Percentiles rank a stretch among this genome's conserved stretches.
Evolutionary conservation across 2,888 invertebrate genomes (phyloP).

Genomic region (Heliconius charithonia): DNA sequence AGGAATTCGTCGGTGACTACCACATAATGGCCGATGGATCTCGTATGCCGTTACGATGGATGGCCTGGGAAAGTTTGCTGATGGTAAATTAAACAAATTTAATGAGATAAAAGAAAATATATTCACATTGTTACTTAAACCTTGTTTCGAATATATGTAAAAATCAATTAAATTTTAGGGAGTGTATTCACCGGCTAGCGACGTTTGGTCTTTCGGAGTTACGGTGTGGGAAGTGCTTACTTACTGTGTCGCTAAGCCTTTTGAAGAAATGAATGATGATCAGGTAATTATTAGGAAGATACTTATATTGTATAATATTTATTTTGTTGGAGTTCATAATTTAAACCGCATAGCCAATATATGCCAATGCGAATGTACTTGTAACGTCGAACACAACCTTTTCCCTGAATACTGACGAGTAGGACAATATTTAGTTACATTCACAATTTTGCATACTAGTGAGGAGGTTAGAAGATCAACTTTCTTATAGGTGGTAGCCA

Average conservation of each 20-base stretch:
- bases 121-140: neutral
- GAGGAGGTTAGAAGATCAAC: neutral
- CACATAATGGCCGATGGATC: slow-evolving; percentile 92
- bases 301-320: neutral
- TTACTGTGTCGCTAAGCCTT: slow-evolving; percentile 91
- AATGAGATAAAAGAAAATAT: neutral
- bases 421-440: neutral
- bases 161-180: slow-evolving; percentile 84
- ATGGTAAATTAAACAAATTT: slow-evolving; percentile 80
- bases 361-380: slow-evolving; percentile 5
- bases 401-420: neutral
- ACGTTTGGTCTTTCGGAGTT: slow-evolving; percentile 96
- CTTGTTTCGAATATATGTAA: slow-evolving; percentile 26
- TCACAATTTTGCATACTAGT: neutral
- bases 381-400: neutral
- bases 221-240: slow-evolving; percentile 95
- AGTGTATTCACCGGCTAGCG: slow-evolving; percentile 93
- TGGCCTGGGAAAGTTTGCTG: slow-evolving; percentile 95
- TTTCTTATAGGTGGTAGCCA: slow-evolving; percentile 83
- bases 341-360: neutral
- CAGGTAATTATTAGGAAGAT: slow-evolving; percentile 81
- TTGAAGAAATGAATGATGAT: slow-evolving; percentile 91
- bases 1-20: slow-evolving; percentile 91
- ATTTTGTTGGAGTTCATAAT: neutral
- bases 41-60: slow-evolving; percentile 94